Evolutionary conservation across 2,797 vertebrate species (phyloP), one percentile per base, ranked within the genome.

Genomic region (Sebastes elongatus): DNA sequence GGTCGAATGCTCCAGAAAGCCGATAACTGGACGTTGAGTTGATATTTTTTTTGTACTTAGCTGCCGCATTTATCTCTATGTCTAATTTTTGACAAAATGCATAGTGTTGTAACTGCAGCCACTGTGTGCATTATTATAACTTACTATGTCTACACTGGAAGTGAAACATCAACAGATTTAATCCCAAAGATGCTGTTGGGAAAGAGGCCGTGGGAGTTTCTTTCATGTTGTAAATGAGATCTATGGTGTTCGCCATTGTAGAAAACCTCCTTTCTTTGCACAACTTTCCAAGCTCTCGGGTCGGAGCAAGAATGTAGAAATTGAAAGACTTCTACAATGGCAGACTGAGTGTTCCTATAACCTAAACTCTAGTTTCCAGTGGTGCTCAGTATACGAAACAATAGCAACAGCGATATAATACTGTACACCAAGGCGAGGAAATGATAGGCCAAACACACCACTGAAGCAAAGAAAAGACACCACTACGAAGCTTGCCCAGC

Each of bases 131-230:
- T 70, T 25, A 27, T 70, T 23, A 25, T 62, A 63, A 55, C 49
- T 64, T 38, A 46, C 14, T 32, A 53, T 4, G 46, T 49, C 35
- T 22, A 67, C 20, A 32, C 20, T 55, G n/a, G 6, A 64, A n/a
- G 4, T n/a, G 5, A 57, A 7, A 52, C 13, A 28, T 72, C 18
- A 68, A 27, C 16, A 62, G 2, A 25, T 69, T 49, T 23, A 27
- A 67, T 57, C 25, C 20, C 20, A 85, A 27, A 82, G 84, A 88
- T 88, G 87, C 89, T 85, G 49, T 86, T 89, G 85, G 86, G 70
- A 90, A 90, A 83, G 66, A 86, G 85, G 76, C 78, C 3, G 5
- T 27, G 10, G 6, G 33, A 46, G 8, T 62, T 72, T 11, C 9
- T 66, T 27, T 25, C 20, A 35, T 64, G 25, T 35, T 53, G 20